phyloP scores from a whole-genome alignment of 2,113 vertebrate species.

The Muscicapa adusta region DNA sequence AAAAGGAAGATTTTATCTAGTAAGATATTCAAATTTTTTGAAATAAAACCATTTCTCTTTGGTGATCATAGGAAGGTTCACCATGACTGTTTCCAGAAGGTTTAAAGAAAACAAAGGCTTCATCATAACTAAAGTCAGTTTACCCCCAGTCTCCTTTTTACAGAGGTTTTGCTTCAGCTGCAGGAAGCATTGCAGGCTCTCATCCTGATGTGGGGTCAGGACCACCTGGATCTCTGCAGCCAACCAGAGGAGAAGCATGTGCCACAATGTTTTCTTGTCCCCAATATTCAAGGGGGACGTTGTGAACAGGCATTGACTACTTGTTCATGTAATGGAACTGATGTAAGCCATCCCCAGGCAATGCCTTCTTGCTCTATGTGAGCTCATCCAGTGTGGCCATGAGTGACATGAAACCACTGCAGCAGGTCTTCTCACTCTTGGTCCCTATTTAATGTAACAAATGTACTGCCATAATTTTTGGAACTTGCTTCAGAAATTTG shows the following conservation, averaged over 20 bases:
- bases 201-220: background rate
- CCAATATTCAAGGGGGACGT: background rate
- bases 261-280: background rate
- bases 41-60: background rate
- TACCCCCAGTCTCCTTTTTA: background rate
- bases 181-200: background rate
- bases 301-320: background rate
- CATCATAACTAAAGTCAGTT: background rate
- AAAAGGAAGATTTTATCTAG: background rate
- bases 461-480: accelerated
- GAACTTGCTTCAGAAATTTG: background rate
- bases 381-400: too few species aligned
- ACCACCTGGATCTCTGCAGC: background rate
- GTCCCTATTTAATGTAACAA: background rate
- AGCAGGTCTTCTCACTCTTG: background rate
- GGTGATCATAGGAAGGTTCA: background rate
- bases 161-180: background rate
- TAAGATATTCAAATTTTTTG: background rate
- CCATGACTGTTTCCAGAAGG: background rate
- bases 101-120: background rate
- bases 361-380: accelerated
- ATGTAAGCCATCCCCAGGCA: background rate
- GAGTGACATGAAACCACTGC: background rate
- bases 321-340: background rate
- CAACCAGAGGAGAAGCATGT: background rate